A percentile compares a stretch with the other conserved stretches of the same genome.
These are phyloP conservation scores for Chaetophractus vellerosus DNA, from an alignment of 2,797 vertebrate genomes.

Conservation along the genomic window DNA sequence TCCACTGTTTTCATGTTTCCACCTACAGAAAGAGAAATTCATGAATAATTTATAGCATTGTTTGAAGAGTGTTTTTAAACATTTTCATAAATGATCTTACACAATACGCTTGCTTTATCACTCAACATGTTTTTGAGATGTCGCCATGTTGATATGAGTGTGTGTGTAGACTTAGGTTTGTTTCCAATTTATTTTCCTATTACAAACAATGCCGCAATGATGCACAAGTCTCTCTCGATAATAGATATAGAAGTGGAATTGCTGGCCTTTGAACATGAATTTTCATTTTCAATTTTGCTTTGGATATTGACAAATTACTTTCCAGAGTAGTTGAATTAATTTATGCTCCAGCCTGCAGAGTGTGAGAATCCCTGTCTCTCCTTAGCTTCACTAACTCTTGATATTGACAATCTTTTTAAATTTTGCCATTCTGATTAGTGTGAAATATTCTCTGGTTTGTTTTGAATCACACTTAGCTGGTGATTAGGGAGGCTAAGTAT, in stretches of 20 bases:
- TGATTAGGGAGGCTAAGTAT: background rate
- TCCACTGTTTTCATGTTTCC: background rate
- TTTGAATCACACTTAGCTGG: background rate
- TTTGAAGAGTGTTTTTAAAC: slow-evolving; percentile 76
- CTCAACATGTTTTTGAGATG: slow-evolving; percentile 66
- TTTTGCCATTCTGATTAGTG: background rate
- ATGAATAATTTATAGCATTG: slow-evolving; percentile 78
- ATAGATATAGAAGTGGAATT: background rate
- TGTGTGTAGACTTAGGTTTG: slow-evolving; percentile 3
- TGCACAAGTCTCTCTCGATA: slow-evolving; percentile 67
- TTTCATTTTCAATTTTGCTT: slow-evolving; percentile 71
- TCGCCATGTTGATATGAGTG: background rate
- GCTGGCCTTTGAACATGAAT: slow-evolving; percentile 33
- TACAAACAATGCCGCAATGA: slow-evolving; percentile 64
- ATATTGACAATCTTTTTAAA: background rate
- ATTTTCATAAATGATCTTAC: slow-evolving; percentile 73
- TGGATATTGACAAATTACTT: slow-evolving; percentile 70
- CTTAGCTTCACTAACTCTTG: background rate
- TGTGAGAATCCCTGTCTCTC: background rate
- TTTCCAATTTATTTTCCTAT: slow-evolving; percentile 77
- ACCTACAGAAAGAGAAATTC: slow-evolving; percentile 36
- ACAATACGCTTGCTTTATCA: slow-evolving; percentile 54
- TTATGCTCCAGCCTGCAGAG: background rate
- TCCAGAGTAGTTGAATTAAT: slow-evolving; percentile 70
- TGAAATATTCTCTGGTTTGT: slow-evolving; percentile 16